Percentiles rank a stretch among this genome's conserved stretches.
These are phyloP conservation scores for Hycleus cichorii DNA, from an alignment of 1,140 invertebrate species.

Conservation along the genomic window DNA sequence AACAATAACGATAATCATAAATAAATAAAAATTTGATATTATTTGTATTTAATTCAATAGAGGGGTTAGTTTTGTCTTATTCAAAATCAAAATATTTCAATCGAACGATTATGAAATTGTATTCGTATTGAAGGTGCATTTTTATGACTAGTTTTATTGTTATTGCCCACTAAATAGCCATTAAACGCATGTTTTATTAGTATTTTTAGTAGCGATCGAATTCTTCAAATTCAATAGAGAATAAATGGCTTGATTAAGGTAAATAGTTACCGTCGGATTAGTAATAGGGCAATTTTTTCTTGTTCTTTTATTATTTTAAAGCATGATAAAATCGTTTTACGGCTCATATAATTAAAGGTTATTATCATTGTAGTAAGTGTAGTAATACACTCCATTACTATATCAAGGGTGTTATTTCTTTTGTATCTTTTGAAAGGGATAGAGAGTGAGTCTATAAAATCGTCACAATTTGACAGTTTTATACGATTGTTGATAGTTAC, in stretches of 20 bases:
- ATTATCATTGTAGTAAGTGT: too few species aligned
- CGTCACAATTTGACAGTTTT: too few species aligned
- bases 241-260: slow-evolving; percentile 3
- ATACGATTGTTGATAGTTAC: slow-evolving; percentile 44
- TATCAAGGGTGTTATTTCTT: too few species aligned
- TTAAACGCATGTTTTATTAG: slow-evolving; percentile 36
- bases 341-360: too few species aligned
- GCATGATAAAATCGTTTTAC: too few species aligned
- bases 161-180: slow-evolving; percentile 36
- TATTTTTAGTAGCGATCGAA: slow-evolving; percentile 19
- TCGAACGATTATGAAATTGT: slow-evolving; percentile 2
- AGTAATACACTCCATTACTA: too few species aligned
- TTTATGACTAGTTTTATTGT: slow-evolving; percentile 37
- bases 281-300: too few species aligned
- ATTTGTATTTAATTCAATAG: slow-evolving; percentile 1
- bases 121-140: slow-evolving; percentile 5
- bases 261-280: slow-evolving; percentile 11
- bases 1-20: slow-evolving; percentile 23
- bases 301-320: too few species aligned
- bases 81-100: neutral
- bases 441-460: too few species aligned
- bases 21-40: neutral
- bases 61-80: neutral
- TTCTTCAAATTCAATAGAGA: slow-evolving; percentile 3
- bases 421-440: too few species aligned